These are phyloP conservation scores for Cataglyphis hispanica DNA, from an alignment of 1,140 invertebrate genomes.

Conservation along the genomic window DNA sequence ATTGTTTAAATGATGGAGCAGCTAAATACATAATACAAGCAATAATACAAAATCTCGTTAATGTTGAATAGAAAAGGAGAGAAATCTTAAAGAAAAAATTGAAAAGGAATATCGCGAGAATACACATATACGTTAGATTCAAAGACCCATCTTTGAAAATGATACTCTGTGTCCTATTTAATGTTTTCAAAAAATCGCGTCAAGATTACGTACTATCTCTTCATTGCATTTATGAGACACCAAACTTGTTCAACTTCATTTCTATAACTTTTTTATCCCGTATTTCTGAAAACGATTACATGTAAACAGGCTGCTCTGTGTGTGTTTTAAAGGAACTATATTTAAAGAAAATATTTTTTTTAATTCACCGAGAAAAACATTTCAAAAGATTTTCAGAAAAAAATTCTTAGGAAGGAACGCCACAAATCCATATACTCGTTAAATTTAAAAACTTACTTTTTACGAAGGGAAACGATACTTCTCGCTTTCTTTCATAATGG, in stretches of 20 bases:
- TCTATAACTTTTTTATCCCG: constrained; percentile 12
- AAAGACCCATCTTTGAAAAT: neutral
- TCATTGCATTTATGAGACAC: constrained; percentile 4
- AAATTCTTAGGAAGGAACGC: constrained; percentile 13
- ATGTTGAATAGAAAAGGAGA: neutral
- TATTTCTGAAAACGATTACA: constrained; percentile 3
- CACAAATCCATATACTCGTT: neutral
- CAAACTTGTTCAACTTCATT: neutral
- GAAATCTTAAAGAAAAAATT: neutral
- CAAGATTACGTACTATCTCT: neutral
- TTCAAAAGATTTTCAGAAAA: neutral
- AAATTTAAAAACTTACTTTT: constrained; percentile 10
- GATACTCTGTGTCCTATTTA: neutral
- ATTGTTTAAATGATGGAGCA: neutral
- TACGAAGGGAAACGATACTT: constrained; percentile 12
- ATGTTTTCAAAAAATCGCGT: neutral
- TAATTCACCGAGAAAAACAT: neutral
- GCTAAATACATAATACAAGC: no score
- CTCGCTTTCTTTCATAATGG: constrained; percentile 25
- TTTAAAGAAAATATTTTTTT: neutral
- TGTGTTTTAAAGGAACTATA: neutral
- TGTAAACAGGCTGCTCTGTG: neutral
- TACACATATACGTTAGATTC: neutral
- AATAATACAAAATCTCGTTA: neutral
- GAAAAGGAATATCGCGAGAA: neutral